Evolutionary conservation across 2,888 invertebrate species (phyloP), one percentile per base, ranked within the genome.

Genomic region (Ptilodon capucinus): DNA sequence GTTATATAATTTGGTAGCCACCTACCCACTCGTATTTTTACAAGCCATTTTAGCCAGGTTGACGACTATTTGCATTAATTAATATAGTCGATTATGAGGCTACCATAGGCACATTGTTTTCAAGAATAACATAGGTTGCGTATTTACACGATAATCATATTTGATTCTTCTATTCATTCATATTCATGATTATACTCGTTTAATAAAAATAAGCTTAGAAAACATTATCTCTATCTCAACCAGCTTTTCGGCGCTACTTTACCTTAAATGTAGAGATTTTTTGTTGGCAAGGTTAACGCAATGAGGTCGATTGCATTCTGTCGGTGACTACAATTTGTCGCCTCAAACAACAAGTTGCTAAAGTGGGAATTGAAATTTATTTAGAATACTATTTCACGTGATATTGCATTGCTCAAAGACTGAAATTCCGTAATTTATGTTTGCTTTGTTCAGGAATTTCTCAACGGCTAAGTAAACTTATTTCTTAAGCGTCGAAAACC

Each of bases 271-370:
- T 60, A 61, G 57, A 47, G 57, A 62, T 61, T 69, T 67, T 64
- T 63, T 60, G 54, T 54, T 41, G 48, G 55, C 70, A 75, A 76
- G 77, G 76, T 73, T 68, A 54, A 46, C 41, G 25, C 42, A 55
- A 59, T 66, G 67, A 76, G 74, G 72, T 62, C 73, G 57, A 60
- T 62, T 60, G 57, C 61, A 66, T 53, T 64, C 60, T 47, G 54
- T 44, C 41, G 51, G 42, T 46, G 51, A 51, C 39, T 21, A 19
- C 34, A 41, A 32, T 35, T 30, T 23, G 18, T 30, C 34, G 13
- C 18, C 28, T 41, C n/a, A 30, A 14, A 30, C 21, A 13, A 28
- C 21, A 40, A 44, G 38, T 40, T 14, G 40, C 28, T 11, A 42
- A 30, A 46, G 30, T 38, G 28, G 38, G 36, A 19, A n/a, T n/a